phyloP scores from a whole-genome alignment of 2,797 vertebrate genomes.

The Cyclopterus lumpus region DNA sequence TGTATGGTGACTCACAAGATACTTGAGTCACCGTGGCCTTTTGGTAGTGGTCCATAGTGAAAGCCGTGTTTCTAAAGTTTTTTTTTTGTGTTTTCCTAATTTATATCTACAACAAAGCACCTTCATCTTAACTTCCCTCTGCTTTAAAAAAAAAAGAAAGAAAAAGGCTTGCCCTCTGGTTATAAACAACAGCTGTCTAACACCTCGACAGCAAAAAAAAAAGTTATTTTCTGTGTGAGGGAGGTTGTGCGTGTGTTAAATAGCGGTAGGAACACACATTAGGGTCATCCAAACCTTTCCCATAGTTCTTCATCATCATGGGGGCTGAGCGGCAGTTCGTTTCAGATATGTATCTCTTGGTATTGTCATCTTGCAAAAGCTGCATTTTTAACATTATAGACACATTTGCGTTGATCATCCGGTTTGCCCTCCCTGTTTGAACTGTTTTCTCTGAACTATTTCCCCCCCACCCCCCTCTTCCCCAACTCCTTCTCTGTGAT shows the following conservation, averaged over 20 bases:
- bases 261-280: slow-evolving; percentile 29
- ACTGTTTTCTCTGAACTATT: slow-evolving; percentile 70
- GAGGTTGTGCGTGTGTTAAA: slow-evolving; percentile 31
- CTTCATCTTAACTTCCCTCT: slow-evolving; percentile 62
- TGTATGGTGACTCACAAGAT: slow-evolving; percentile 36
- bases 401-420: slow-evolving; percentile 50
- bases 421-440: slow-evolving; percentile 53
- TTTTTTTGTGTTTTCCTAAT: slow-evolving; percentile 4
- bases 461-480: slow-evolving; percentile 46
- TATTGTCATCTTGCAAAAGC: slow-evolving; percentile 16
- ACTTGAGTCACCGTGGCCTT: slow-evolving; percentile 20
- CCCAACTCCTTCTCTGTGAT: slow-evolving; percentile 70
- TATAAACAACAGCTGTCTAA: slow-evolving; percentile 75
- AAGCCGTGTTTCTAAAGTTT: background rate
- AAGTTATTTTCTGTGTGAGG: slow-evolving; percentile 34
- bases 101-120: slow-evolving; percentile 53
- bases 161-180: slow-evolving; percentile 64
- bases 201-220: slow-evolving; percentile 51
- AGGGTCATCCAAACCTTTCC: slow-evolving; percentile 39
- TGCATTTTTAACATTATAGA: slow-evolving; percentile 30
- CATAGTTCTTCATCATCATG: background rate
- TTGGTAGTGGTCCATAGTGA: slow-evolving; percentile 23
- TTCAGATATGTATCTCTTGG: background rate
- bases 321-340: slow-evolving; percentile 4
- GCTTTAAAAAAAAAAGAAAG: slow-evolving; percentile 41